A percentile compares a stretch with the other conserved stretches of the same genome.
These are phyloP conservation scores for Glaucopsyche alexis DNA, from an alignment of 2,888 invertebrate genomes.

Conservation along the genomic window DNA sequence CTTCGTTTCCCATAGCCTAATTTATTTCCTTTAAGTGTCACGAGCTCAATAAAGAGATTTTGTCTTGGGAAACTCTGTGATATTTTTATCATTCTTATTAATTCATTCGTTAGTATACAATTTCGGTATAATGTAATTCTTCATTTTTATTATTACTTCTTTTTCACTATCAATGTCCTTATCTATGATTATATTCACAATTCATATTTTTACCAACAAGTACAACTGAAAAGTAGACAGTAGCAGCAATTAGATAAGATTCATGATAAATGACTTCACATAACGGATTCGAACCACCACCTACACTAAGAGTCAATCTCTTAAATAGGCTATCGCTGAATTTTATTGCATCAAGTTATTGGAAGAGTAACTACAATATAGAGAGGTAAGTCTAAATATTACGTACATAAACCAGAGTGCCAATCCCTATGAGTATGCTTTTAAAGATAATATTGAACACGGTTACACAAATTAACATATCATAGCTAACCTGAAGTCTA, in stretches of 20 bases:
- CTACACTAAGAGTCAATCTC: conserved; percentile 23
- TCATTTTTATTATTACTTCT: neutral
- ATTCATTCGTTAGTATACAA: neutral
- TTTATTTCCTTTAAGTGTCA: conserved; percentile 53
- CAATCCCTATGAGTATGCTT: neutral
- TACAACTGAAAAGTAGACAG: neutral
- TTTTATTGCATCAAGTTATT: conserved; percentile 18
- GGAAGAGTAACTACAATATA: neutral
- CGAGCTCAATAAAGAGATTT: conserved; percentile 15
- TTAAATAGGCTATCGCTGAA: conserved; percentile 23
- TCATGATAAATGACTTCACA: neutral
- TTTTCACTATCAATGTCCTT: too few relatives aligned
- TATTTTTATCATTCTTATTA: neutral
- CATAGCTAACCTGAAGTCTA: too few relatives aligned
- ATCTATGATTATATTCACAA: too few relatives aligned
- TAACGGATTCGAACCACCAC: conserved; percentile 17
- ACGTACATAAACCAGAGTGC: neutral
- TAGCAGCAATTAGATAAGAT: neutral
- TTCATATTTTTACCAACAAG: too few relatives aligned
- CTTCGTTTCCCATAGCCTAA: conserved; percentile 72
- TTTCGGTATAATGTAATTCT: neutral
- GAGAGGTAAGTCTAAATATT: neutral
- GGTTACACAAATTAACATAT: too few relatives aligned
- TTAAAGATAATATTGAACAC: too few relatives aligned
- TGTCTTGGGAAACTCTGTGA: neutral